phyloP scores from a whole-genome alignment of 2,888 invertebrate genomes.

The Cerastis leucographa region DNA sequence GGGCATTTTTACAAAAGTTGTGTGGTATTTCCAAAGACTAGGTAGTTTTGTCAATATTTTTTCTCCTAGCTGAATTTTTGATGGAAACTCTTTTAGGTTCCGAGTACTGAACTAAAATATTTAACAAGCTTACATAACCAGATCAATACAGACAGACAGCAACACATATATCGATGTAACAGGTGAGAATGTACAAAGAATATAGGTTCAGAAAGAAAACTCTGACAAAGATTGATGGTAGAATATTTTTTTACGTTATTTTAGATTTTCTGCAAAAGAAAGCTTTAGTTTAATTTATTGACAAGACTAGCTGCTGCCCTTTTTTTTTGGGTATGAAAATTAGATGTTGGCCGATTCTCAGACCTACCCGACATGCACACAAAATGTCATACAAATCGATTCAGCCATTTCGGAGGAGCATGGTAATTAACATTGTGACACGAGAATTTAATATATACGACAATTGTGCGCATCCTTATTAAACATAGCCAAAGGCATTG shows the following conservation, averaged over 20 bases:
- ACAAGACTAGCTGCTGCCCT: too few relatives aligned
- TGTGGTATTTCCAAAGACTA: background rate
- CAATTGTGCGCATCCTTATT: too few relatives aligned
- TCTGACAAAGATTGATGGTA: background rate
- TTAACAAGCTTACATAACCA: constrained; percentile 39
- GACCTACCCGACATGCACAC: too few relatives aligned
- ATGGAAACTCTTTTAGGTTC: background rate
- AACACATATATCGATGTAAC: constrained; percentile 62
- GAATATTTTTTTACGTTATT: background rate
- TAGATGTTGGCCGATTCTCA: too few relatives aligned
- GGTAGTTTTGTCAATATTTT: background rate
- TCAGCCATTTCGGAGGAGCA: too few relatives aligned
- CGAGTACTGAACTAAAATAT: constrained; percentile 17
- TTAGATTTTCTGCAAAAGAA: background rate
- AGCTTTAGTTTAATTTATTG: too few relatives aligned
- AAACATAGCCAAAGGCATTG: too few relatives aligned
- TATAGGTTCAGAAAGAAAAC: constrained; percentile 24
- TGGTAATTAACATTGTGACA: too few relatives aligned
- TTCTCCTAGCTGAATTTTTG: background rate
- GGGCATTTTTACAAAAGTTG: background rate
- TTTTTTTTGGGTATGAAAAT: too few relatives aligned
- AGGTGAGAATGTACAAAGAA: constrained; percentile 25
- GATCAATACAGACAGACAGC: constrained; percentile 62
- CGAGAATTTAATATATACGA: too few relatives aligned
- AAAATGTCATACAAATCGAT: too few relatives aligned